Conservation (phyloP, 2,797 vertebrate species). For the Ficedula albicollis region DNA sequence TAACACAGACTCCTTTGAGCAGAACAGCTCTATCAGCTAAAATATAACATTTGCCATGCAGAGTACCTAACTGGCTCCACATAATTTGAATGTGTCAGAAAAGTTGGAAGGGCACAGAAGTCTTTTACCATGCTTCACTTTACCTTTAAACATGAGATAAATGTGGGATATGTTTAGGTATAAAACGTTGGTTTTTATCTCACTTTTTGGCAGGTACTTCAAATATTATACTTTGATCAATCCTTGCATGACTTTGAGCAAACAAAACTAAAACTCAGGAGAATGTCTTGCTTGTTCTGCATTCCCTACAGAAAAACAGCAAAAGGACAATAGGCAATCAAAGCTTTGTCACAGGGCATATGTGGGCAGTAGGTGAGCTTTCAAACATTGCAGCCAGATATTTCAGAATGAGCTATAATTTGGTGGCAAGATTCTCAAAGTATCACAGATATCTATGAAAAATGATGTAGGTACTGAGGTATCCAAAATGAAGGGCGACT, state of each 20-base stretch:
- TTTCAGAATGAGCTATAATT: not conserved
- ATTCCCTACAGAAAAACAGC: not conserved
- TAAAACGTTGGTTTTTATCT: not conserved
- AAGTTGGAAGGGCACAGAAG: not conserved
- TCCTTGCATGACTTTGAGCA: not conserved
- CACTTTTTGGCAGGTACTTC: not conserved
- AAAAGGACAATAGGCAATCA: not conserved
- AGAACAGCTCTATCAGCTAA: not conserved
- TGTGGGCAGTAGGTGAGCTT: not conserved
- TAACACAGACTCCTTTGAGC: slow-evolving; percentile 14
- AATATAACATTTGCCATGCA: not conserved
- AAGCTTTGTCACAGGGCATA: not conserved
- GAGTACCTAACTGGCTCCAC: not conserved
- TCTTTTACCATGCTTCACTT: not conserved
- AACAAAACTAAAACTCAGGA: not conserved
- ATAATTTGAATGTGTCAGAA: not conserved
- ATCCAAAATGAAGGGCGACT: not conserved
- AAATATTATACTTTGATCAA: not conserved
- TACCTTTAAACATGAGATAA: not conserved
- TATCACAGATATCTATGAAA: not conserved
- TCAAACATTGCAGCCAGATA: not conserved
- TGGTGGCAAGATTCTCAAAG: not conserved
- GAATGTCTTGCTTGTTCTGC: not conserved
- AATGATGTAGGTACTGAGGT: not conserved
- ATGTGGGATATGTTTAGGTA: not conserved